Conservation (phyloP, 2,797 vertebrate species). For the Tokudaia tokunoshimensis region DNA sequence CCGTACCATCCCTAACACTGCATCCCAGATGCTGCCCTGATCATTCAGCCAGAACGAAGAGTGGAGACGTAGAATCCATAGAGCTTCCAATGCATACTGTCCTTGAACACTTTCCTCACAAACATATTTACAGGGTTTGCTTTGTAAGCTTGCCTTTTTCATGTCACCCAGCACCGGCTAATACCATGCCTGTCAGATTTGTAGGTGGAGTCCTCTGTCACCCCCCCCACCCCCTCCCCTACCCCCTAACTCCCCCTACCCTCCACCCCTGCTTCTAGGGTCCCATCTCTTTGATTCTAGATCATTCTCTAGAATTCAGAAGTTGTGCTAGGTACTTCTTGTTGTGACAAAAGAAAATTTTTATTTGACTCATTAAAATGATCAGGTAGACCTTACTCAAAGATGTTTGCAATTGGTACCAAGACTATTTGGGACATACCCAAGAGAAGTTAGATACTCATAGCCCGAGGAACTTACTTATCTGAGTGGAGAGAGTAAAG, state of each 20-base stretch:
- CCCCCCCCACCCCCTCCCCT: too few species aligned
- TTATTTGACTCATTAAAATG: background rate
- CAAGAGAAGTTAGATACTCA: background rate
- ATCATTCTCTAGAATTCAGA: background rate
- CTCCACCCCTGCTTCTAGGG: too few species aligned
- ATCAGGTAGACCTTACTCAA: background rate
- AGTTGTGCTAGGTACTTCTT: background rate
- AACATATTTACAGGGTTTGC: background rate
- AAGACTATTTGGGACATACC: background rate
- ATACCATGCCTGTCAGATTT: background rate
- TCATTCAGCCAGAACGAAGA: background rate
- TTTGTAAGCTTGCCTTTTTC: background rate
- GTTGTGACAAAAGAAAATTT: background rate
- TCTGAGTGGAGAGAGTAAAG: accelerated
- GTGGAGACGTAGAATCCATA: background rate
- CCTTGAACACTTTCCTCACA: background rate
- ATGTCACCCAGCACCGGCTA: too few species aligned
- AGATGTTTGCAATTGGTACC: background rate
- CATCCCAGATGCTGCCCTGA: background rate
- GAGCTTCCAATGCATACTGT: background rate
- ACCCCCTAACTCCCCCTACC: too few species aligned
- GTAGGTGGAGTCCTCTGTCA: background rate
- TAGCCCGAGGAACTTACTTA: background rate
- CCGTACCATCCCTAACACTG: background rate
- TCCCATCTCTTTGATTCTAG: background rate